These are phyloP conservation scores for Choloepus hoffmanni DNA, from an alignment of 2,113 vertebrate species.

Conservation along the genomic window DNA sequence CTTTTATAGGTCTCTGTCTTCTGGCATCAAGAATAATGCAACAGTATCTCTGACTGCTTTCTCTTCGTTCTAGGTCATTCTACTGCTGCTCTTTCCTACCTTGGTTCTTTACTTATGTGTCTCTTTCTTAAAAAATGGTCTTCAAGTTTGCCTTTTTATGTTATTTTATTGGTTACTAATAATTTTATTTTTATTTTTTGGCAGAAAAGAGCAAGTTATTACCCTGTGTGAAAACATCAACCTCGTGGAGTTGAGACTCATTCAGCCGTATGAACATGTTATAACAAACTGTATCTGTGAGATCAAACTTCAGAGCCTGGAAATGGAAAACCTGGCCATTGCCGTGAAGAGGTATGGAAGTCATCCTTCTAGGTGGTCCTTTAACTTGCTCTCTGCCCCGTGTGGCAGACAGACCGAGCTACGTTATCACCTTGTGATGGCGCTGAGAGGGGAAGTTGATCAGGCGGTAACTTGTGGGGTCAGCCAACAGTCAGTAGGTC, in stretches of 20 bases:
- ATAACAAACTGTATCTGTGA: constrained; percentile 84
- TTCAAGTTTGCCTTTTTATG: neutral
- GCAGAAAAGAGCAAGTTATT: constrained; percentile 93
- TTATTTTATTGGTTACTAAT: constrained; percentile 3
- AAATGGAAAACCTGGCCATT: constrained; percentile 62
- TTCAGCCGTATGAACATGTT: constrained; percentile 94
- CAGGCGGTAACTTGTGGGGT: too few relatives aligned
- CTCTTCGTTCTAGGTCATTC: neutral
- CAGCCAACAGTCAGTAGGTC: too few relatives aligned
- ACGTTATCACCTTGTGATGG: too few relatives aligned
- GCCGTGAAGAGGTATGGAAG: constrained; percentile 93
- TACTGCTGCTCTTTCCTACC: neutral
- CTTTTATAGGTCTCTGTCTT: too few relatives aligned
- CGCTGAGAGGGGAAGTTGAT: too few relatives aligned
- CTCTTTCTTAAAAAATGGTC: neutral
- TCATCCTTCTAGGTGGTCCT: neutral
- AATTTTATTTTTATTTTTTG: neutral
- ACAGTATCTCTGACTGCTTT: neutral
- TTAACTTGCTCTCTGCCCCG: neutral
- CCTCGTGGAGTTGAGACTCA: constrained; percentile 93
- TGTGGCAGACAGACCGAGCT: neutral
- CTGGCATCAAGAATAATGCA: neutral
- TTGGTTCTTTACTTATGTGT: neutral
- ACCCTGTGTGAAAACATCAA: constrained; percentile 96
- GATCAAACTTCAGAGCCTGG: too few relatives aligned